Base-by-base conservation (phyloP, 2,888 invertebrate species). In the Dorcus hopei region DNA sequence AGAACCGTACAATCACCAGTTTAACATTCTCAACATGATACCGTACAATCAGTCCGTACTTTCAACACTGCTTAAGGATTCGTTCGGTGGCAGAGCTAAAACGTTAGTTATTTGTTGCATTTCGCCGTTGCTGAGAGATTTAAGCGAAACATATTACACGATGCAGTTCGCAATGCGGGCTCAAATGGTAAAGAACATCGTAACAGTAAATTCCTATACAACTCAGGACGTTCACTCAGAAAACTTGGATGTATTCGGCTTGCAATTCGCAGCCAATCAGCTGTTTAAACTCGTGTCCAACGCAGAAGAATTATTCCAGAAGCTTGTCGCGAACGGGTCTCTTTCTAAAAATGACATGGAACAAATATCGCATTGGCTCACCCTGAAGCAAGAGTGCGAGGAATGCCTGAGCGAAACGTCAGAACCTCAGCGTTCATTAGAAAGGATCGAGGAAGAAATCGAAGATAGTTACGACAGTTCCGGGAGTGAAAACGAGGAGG, bases 341-440 rank as follows among this genome's bases (percentile, higher is more conserved):
- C 74, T 93, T 55, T 84, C 87, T 9, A 87, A 88, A 54, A 79
- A 84, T 59, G 90, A 91, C 72, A 84, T 88, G 64, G 89, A 89
- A 70, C 90, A 90, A 77, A 87, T 88, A 48, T 85, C 90, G 71
- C 89, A 91, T 66, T 93, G 93, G 93, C 79, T 93, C 14, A 91
- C 89, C 69, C 79, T 92, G 61, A 93, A 93, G 72, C 91, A 92
- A 66, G 93, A 93, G 77, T 93, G 91, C 77, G 91, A 93, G 75
- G 92, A 93, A 72, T 92, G 92, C 73, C 82, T 90, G 49, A 85
- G 84, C 50, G 81, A 81, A 55, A 76, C 77, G 9, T 82, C 82
- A n/a, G 82, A 81, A 66, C 77, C 79, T 0, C 78, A 80, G 52
- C 74, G 82, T 61, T 82, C 82, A 7, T 72, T 84, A 42, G 84